These are phyloP conservation scores for Phasianus colchicus DNA, from an alignment of 2,113 vertebrate genomes.

Conservation along the genomic window DNA sequence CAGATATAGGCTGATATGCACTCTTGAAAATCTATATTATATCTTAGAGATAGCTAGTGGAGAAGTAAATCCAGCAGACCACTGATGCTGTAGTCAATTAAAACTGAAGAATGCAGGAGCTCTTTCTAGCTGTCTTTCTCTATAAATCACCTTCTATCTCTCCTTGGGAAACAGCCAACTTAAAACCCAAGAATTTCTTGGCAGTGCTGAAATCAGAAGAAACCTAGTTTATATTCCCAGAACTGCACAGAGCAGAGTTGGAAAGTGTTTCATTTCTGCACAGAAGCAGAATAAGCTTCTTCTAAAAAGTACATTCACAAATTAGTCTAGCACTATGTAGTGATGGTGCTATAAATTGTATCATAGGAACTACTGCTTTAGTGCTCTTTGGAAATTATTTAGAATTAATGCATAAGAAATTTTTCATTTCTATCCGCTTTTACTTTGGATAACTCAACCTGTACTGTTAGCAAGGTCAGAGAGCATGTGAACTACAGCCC, in stretches of 20 bases:
- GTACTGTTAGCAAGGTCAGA: neutral
- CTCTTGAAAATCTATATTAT: neutral
- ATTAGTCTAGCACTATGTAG: neutral
- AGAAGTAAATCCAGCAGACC: slow-evolving; percentile 34
- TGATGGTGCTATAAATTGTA: neutral
- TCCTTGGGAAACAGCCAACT: slow-evolving; percentile 58
- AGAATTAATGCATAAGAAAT: neutral
- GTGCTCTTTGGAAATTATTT: neutral
- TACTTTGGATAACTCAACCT: neutral
- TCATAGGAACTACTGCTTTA: neutral
- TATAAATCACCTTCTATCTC: slow-evolving; percentile 48
- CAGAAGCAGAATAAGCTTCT: neutral
- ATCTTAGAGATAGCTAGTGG: neutral
- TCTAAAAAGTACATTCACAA: neutral
- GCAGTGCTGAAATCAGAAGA: slow-evolving; percentile 24
- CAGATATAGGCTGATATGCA: neutral
- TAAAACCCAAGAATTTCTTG: slow-evolving; percentile 69
- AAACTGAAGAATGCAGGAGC: slow-evolving; percentile 51
- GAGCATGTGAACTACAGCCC: fast-evolving
- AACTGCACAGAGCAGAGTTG: neutral
- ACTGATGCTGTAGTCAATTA: slow-evolving; percentile 44
- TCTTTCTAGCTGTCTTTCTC: slow-evolving; percentile 62
- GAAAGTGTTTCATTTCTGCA: slow-evolving; percentile 36
- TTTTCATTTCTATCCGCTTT: neutral
- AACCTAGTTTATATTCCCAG: slow-evolving; percentile 47